A percentile compares a stretch with the other conserved stretches of the same genome.
Evolutionary conservation across 2,888 invertebrate genomes (phyloP).

Genomic region (Tipula vernalis): DNA sequence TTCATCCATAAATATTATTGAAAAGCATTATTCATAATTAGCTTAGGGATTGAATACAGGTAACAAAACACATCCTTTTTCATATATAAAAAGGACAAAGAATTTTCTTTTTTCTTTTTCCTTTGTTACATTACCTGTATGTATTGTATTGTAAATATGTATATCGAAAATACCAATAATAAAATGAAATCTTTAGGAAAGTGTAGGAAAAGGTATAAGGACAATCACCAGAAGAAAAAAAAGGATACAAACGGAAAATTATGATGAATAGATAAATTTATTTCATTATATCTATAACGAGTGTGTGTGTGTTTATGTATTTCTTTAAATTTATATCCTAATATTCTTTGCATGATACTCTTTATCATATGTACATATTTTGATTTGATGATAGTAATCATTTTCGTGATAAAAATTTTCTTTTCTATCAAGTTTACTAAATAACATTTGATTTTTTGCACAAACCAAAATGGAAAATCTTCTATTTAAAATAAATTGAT

Average conservation of each 20-base stretch:
- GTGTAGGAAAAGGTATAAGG: background rate
- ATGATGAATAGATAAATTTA: background rate
- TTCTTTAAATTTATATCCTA: background rate
- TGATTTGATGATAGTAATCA: slow-evolving; percentile 17
- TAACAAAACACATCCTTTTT: background rate
- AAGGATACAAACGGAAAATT: background rate
- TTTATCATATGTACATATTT: slow-evolving; percentile 14
- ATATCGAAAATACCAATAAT: background rate
- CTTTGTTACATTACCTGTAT: background rate
- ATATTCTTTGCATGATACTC: slow-evolving; percentile 19
- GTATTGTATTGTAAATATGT: background rate
- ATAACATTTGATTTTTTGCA: background rate
- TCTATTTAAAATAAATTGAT: slow-evolving; percentile 4
- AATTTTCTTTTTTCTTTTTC: background rate
- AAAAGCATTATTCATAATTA: background rate
- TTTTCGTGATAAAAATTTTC: background rate
- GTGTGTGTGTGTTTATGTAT: background rate
- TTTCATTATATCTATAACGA: background rate
- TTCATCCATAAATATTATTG: background rate
- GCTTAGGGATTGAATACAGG: background rate
- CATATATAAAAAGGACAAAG: background rate
- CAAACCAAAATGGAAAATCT: background rate
- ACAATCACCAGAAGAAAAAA: background rate
- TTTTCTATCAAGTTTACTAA: background rate
- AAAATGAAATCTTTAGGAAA: background rate